These are phyloP conservation scores for Cardinalis cardinalis DNA, from an alignment of 2,113 vertebrate genomes.

Conservation along the genomic window DNA sequence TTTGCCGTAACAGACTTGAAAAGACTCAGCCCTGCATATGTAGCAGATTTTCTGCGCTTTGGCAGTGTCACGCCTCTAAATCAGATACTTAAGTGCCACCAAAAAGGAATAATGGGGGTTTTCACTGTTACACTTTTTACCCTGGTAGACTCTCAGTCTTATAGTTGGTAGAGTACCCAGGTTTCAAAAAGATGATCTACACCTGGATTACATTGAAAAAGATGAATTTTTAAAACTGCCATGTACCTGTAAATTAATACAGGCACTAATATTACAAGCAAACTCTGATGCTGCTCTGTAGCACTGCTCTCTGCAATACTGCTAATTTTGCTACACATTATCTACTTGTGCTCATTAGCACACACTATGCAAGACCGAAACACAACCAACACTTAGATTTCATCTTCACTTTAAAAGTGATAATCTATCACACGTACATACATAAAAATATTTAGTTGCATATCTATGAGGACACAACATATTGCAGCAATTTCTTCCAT, in stretches of 20 bases:
- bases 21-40: not conserved
- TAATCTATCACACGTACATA: not conserved
- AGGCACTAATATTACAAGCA: not conserved
- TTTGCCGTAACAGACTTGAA: not conserved
- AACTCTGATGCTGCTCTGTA: not conserved
- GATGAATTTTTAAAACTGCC: not conserved
- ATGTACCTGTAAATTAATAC: not conserved
- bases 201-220: not conserved
- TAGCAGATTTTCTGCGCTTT: not conserved
- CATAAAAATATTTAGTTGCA: not conserved
- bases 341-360: not conserved
- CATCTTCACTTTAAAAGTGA: not conserved
- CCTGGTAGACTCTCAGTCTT: not conserved
- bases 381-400: not conserved
- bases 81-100: not conserved
- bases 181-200: not conserved
- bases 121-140: not conserved
- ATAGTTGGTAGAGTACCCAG: not conserved
- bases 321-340: not conserved
- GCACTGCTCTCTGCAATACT: not conserved
- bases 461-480: not conserved
- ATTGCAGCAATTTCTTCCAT: not conserved
- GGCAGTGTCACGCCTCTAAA: not conserved
- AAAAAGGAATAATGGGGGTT: not conserved
- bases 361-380: not conserved